Evolutionary conservation across 2,888 invertebrate species (phyloP), one percentile per base, ranked within the genome.

Genomic region (Trichopoda pennipes): DNA sequence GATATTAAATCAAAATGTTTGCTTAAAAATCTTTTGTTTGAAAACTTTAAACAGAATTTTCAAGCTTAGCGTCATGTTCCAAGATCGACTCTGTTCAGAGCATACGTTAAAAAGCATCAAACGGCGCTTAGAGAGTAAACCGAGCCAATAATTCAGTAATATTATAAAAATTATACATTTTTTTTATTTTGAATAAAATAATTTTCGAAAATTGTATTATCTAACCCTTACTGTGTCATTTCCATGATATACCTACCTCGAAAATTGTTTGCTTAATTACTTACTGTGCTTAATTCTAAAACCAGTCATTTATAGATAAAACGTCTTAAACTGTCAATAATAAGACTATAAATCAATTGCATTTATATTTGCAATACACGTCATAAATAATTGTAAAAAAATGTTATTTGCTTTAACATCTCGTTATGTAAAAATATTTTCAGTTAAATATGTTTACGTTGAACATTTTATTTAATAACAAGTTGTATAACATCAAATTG

Each of bases 391-490:
- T 53, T 53, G 32, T 56, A 42, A 35, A 51, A 42, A 19, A 32
- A 0, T n/a, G 8, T 51, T 56, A 42, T 61, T 64, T 68, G 51
- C 49, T 47, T 16, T 63, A 23, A 38, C 47, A 77, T 75, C 75
- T 74, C 47, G 60, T 81, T 73, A 77, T 81, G 76, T 47, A 77
- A 72, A 80, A 81, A 72, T 80, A 80, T 72, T 76, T 81, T 38
- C 68, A 76, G 49, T 47, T 56, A 77, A 81, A 77, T 74, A 60
- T 81, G 68, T 69, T 81, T 78, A 74, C 60, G 81, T 81, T 73
- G 60, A 70, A 70, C 74, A 78, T 74, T 74, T 81, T 81, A 78
- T 81, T 81, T 61, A 81, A 81, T 81, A 81, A 73, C 68, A 68
- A 77, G 35, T 74, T 81, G 63, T 73, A 70, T 60, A 74, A 77